Base-by-base conservation (phyloP, 2,888 invertebrate genomes). In the Tipula helvola region DNA sequence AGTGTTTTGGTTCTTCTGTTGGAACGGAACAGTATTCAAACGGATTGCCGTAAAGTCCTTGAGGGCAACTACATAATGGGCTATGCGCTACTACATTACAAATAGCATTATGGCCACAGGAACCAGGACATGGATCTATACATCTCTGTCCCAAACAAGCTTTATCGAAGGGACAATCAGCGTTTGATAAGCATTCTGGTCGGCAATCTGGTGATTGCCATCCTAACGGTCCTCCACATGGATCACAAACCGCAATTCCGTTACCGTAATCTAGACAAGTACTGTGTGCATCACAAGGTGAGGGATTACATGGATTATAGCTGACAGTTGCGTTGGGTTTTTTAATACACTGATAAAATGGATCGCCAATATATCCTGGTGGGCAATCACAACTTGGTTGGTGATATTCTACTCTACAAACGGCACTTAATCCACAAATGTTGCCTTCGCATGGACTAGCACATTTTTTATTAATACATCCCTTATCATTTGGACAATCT, bases 321-420 rank as follows among this genome's bases (percentile, higher is more conserved):
- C 93, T 91, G 89, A 96, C 96, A 86, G 93, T 93, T 4, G 93
- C 89, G 47, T 93, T 91, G 87, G 93, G 91, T 86, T 93, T 88
- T 44, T 91, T 91, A 87, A 94, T 92, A 90, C 96, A 97, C 89
- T 96, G 96, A 87, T 95, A 93, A 89, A 96, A 94, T 28, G 96
- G 95, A 92, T 97, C 96, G 87, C 97, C 97, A 88, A 95, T 94
- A 89, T 94, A 96, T 86, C 96, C 96, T 88, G 95, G 94, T 71
- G 94, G 93, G 90, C 97, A 97, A 85, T 94, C 91, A 90, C 97
- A 97, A 39, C 95, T 94, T n/a, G 97, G 95, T 3, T 96, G 95
- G 89, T 97, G 97, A 89, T 96, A 95, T 44, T 94, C 93, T 71
- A 96, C 96, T 89, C 94, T 92, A 90, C 97, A 97, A 86, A 95